Evolutionary conservation across 53 echinoderm and acorn worm genomes (phyloP), one percentile per base, ranked within the genome.

Genomic region (Zoroaster sp.): DNA sequence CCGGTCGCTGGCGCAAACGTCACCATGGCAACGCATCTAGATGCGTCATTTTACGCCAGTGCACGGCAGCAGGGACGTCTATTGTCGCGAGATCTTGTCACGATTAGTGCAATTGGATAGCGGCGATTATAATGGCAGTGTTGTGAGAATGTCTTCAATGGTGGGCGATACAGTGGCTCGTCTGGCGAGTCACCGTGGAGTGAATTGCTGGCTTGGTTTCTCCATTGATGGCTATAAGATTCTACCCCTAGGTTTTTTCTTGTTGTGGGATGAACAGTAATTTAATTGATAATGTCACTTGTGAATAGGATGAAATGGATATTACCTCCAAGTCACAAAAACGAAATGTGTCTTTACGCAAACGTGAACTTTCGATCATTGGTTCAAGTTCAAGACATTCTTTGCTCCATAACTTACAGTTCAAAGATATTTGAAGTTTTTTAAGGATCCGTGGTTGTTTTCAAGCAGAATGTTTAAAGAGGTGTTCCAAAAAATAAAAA

Each of bases 21-120:
- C 85, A 70, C 47, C 85, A 69, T 85, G 85, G 47, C 85, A 85
- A 85, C 85, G 85, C 85, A 85, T 85, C 85, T 41, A n/a, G 85
- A 85, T 85, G 85, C 85, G 85, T 85, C 85, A 85, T 85, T 85
- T 85, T 85, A 85, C 85, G 85, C 71, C 85, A 71, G 35, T 66
- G 52, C 85, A 85, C 85, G 85, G 70, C 85, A 71, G 46, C 43
- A 5, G 71, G 71, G 47, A 79, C 79, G 46, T 85, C 51, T 51
- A 71, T 85, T 85, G 85, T 85, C 85, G 85, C 5, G 70, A 69
- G 85, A 85, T 85, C 85, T 66, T 85, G 70, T 71, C 85, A 85
- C 85, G 85, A 85, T 70, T 71, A 71, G 70, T 70, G 85, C 70
- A 85, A 85, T 35, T 85, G 51, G 85, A 85, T 85, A 85, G 69